Base-by-base conservation (phyloP, 2,113 vertebrate genomes). In the Conger conger region DNA sequence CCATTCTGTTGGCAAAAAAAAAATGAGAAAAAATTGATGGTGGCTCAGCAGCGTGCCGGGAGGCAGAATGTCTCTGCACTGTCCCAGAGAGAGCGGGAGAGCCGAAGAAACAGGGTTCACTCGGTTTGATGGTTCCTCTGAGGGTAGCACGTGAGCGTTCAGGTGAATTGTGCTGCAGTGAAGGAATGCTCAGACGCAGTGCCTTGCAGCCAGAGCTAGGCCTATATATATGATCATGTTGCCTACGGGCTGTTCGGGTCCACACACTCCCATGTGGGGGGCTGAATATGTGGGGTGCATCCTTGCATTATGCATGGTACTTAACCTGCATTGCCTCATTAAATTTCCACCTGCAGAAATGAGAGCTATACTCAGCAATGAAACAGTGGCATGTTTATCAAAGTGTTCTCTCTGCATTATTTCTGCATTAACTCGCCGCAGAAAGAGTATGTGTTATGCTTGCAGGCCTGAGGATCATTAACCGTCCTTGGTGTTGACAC, bases 401-500 rank as follows among this genome's bases (percentile, higher is more conserved):
- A 73, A 11, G n/a, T 13, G 11, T 11, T 33, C 68, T 33, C 9
- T 73, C 13, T 33, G n/a, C n/a, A 33, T 73, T 73, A n/a, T 33
- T 73, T 73, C n/a, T 73, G n/a, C n/a, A 73, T 73, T 73, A 73
- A 30, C 68, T 73, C 33, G 68, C n/a, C 30, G 68, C 27, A 33
- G 68, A 73, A 30, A 5, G 11, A 27, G 68, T 73, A 5, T 11
- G 27, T 30, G 68, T 73, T 73, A 33, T 73, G 68, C 68, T 30
- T 15, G 68, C 68, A 79, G 78, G 78, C 17, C 78, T 79, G 68
- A n/a, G 76, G 63, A 82, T 36, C 79, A 82, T 53, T 85, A 81
- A 76, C 38, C 9, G 20, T 76, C 68, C 79, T 85, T 85, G 84
- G 84, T 53, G 60, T 77, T 77, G 80, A 82, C 63, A 23, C 20